Percentiles rank a stretch among this genome's conserved stretches.
phyloP scores from a whole-genome alignment of 2,113 vertebrate genomes.

The Eretmochelys imbricata region DNA sequence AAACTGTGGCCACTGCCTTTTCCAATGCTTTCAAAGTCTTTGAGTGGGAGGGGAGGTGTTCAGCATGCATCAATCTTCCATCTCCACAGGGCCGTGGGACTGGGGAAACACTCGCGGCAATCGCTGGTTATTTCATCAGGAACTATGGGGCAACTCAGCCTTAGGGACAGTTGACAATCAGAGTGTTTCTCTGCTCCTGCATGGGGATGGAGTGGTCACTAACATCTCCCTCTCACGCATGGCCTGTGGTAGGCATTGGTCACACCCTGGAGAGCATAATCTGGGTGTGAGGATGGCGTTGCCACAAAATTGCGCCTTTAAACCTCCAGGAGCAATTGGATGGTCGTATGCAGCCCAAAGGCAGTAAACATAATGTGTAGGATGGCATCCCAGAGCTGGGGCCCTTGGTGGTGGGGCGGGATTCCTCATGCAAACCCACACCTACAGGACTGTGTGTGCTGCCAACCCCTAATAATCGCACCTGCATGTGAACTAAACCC shows the following conservation, averaged over 20 bases:
- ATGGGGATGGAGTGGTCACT: neutral
- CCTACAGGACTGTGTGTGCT: neutral
- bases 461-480: neutral
- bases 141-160: neutral
- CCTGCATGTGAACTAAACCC: neutral
- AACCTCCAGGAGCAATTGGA: neutral
- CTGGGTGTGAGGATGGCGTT: neutral
- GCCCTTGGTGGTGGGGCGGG: too few species aligned
- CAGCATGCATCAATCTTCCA: too few species aligned
- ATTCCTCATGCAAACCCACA: neutral
- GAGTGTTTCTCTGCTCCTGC: neutral
- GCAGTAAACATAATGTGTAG: neutral
- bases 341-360: neutral
- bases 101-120: neutral
- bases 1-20: neutral
- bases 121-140: neutral
- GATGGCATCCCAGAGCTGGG: neutral
- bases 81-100: neutral
- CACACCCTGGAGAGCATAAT: neutral
- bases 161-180: neutral
- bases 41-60: neutral
- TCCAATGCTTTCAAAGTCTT: neutral
- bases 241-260: neutral
- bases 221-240: neutral
- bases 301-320: neutral